Percentiles rank a stretch among this genome's conserved stretches.
Conservation (phyloP, 2,797 vertebrate genomes). For the Pelodytes ibericus region DNA sequence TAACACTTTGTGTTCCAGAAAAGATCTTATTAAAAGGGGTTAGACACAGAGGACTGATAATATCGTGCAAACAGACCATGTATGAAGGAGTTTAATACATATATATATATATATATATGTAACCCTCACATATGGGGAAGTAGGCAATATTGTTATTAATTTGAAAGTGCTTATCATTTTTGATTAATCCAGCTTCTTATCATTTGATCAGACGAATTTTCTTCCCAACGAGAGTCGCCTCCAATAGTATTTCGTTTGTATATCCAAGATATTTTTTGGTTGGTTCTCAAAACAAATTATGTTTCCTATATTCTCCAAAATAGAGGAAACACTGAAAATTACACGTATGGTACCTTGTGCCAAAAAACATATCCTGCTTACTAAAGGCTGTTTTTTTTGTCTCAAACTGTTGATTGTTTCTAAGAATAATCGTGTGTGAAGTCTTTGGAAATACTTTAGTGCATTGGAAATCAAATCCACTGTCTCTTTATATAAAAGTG, state of each 20-base stretch:
- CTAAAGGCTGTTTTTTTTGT: background rate
- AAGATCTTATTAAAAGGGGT: too few species aligned
- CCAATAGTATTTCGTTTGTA: background rate
- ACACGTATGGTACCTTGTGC: background rate
- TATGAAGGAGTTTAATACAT: too few species aligned
- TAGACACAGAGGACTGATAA: too few species aligned
- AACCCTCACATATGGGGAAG: too few species aligned
- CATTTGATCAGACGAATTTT: background rate
- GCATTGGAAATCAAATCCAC: conserved; percentile 18
- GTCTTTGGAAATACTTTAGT: conserved; percentile 2
- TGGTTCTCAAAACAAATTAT: conserved; percentile 2
- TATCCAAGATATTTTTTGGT: background rate
- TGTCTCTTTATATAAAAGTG: conserved; percentile 43
- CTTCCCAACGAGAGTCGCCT: background rate
- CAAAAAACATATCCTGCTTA: conserved; percentile 33
- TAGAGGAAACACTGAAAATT: conserved; percentile 19
- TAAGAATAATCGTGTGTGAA: conserved; percentile 34
- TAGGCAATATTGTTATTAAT: too few species aligned
- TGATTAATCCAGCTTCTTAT: too few species aligned
- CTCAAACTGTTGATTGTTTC: conserved; percentile 20
- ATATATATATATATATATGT: too few species aligned
- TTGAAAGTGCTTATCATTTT: too few species aligned
- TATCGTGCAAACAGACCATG: too few species aligned
- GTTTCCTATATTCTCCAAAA: conserved; percentile 13
- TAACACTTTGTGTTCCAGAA: too few species aligned